Evolutionary conservation across 2,888 invertebrate species (phyloP).

Genomic region (Sicus ferrugineus): DNA sequence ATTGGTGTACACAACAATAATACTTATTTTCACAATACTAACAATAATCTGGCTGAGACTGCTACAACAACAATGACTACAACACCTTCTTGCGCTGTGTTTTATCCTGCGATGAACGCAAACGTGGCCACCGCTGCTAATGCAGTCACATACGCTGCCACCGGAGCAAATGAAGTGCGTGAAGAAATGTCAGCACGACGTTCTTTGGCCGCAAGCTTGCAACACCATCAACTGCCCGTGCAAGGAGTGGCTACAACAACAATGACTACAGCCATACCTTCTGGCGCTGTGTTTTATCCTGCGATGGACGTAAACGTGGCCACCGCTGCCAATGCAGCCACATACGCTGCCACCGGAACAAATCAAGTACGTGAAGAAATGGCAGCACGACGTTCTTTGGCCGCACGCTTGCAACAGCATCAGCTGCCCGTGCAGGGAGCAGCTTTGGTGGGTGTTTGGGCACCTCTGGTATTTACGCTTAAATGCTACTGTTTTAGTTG

Average conservation of each 20-base stretch:
- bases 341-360: slow-evolving; percentile 26
- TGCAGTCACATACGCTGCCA: slow-evolving; percentile 21
- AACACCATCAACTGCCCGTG: slow-evolving; percentile 47
- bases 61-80: slow-evolving; percentile 32
- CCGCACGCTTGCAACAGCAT: slow-evolving; percentile 52
- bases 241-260: slow-evolving; percentile 36
- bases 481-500: too few relatives aligned
- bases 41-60: slow-evolving; percentile 42
- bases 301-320: slow-evolving; percentile 37
- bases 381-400: slow-evolving; percentile 49
- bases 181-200: slow-evolving; percentile 51
- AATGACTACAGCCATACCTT: slow-evolving; percentile 25
- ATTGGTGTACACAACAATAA: slow-evolving; percentile 38
- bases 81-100: slow-evolving; percentile 1
- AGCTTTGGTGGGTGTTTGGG: slow-evolving; percentile 32
- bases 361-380: slow-evolving; percentile 48
- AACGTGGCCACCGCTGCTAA: slow-evolving; percentile 30
- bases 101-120: slow-evolving; percentile 36
- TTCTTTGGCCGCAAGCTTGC: slow-evolving; percentile 51
- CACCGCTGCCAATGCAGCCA: slow-evolving; percentile 26
- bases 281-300: slow-evolving; percentile 36
- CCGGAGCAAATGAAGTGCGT: slow-evolving; percentile 39
- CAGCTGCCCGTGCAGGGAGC: slow-evolving; percentile 40
- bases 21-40: slow-evolving; percentile 42
- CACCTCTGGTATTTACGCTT: too few relatives aligned